Conservation (phyloP, 2,888 invertebrate genomes). For the Gymnocheta viridis region DNA sequence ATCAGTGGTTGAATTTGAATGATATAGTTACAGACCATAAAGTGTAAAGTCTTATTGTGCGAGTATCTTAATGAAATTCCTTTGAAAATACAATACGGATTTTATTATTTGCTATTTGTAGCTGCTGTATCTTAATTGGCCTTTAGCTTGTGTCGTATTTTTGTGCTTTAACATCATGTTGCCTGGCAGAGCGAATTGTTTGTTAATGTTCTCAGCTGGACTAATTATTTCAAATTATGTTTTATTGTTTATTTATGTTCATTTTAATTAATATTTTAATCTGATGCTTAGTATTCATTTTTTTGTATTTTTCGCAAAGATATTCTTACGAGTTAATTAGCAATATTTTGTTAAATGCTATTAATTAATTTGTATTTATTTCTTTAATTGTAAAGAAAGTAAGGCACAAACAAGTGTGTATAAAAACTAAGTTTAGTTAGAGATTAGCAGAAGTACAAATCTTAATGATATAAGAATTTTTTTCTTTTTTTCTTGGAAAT, state of each 20-base stretch:
- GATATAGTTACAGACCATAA: constrained; percentile 17
- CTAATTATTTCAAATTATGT: constrained; percentile 45
- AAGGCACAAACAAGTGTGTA: no score
- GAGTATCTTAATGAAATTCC: no score
- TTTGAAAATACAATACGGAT: no score
- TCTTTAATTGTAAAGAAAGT: not conserved
- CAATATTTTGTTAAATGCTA: not conserved
- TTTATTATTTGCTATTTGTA: constrained; percentile 39
- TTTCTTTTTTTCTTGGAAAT: not conserved
- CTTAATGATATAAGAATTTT: no score
- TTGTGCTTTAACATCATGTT: not conserved
- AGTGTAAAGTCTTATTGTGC: constrained; percentile 21
- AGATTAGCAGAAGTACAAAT: no score
- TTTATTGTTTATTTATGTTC: constrained; percentile 47
- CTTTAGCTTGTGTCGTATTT: constrained; percentile 10
- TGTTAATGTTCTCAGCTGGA: constrained; percentile 8
- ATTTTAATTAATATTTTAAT: constrained; percentile 14
- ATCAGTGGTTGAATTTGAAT: constrained; percentile 39
- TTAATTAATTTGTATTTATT: not conserved
- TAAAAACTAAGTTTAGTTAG: no score
- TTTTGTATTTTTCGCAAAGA: not conserved
- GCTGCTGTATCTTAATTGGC: constrained; percentile 47
- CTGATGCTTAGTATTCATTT: not conserved
- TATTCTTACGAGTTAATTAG: not conserved
- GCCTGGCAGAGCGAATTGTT: not conserved